Base-by-base conservation (phyloP, 35 echinoderm and acorn worm species). In the Amphiura filiformis region DNA sequence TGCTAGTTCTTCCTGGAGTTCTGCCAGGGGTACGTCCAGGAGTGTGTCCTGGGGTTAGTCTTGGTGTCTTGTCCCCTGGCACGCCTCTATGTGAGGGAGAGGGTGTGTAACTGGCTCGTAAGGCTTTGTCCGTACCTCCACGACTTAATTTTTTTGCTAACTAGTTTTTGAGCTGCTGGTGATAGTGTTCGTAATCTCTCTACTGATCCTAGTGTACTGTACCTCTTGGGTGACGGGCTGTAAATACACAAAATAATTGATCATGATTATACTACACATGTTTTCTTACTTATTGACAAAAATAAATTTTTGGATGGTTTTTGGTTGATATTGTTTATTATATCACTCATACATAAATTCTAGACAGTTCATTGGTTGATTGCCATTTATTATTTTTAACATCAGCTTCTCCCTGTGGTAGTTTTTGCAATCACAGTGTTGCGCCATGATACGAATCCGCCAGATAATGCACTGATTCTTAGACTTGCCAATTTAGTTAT, bases 91-190 rank as follows among this genome's bases (percentile, higher is more conserved):
- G 81, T 37, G 75, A 22, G 5, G 96, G 96, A 15, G 96, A 97
- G 0, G 96, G 96, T 37, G 96, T 98, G 78, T 98, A 98, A 78
- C 96, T 98, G 12, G 92, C 92, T 56, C 92, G 40, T 38, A 98
- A 57, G 0, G 96, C 89, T 36, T 92, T 94, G 77, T 98, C 96
- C 18, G 86, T 91, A 13, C 87, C 86, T 22, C 78, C 70, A 36
- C 84, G 78, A 32, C 85, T 84, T 15, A 94, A 44, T 31, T n/a
- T 84, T 93, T 77, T 86, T 91, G 44, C 94, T 94, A 36, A 98
- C 92, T 0, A 98, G 87, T 84, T 90, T 91, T 76, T 94, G 96
- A 3, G 96, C 96, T 28, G 96, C 96, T 80, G 96, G 93, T 38
- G 92, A 91, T 26, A 98, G 57, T 17, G 86, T 89, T 39, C 88